These are phyloP conservation scores for Dolomedes plantarius DNA, from an alignment of 2,888 invertebrate species.

Conservation along the genomic window DNA sequence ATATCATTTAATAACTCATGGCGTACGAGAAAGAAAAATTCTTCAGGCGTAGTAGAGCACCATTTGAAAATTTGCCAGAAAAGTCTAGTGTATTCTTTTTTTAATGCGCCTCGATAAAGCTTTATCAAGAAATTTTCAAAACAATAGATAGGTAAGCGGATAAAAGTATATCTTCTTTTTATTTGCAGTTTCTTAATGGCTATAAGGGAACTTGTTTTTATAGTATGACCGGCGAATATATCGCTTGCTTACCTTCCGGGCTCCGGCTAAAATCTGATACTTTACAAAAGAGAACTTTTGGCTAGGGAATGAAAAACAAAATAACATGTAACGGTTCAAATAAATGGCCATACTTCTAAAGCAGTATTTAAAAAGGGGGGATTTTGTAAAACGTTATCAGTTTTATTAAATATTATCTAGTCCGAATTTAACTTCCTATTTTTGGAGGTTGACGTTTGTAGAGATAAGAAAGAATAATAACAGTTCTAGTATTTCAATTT, in stretches of 20 bases:
- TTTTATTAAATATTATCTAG: background rate
- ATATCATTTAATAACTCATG: no score
- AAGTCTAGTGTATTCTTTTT: background rate
- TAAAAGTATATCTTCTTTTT: background rate
- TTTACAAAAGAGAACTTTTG: background rate
- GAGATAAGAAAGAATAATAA: conserved; percentile 7
- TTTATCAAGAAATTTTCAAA: background rate
- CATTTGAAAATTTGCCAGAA: conserved; percentile 9
- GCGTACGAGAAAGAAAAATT: background rate
- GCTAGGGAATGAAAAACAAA: background rate
- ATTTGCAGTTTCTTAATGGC: background rate
- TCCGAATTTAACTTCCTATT: conserved; percentile 4
- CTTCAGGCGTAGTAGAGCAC: background rate
- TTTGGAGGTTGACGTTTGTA: background rate
- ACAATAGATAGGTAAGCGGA: background rate
- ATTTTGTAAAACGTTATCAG: background rate
- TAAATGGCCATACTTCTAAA: background rate
- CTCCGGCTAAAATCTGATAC: background rate
- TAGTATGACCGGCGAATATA: background rate
- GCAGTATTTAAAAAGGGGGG: background rate
- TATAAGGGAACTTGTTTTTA: background rate
- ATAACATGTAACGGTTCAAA: background rate
- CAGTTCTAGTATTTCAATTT: no score
- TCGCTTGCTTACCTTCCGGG: background rate
- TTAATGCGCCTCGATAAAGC: background rate